Evolutionary conservation across 2,113 vertebrate genomes (phyloP).

Genomic region (Indicator indicator): DNA sequence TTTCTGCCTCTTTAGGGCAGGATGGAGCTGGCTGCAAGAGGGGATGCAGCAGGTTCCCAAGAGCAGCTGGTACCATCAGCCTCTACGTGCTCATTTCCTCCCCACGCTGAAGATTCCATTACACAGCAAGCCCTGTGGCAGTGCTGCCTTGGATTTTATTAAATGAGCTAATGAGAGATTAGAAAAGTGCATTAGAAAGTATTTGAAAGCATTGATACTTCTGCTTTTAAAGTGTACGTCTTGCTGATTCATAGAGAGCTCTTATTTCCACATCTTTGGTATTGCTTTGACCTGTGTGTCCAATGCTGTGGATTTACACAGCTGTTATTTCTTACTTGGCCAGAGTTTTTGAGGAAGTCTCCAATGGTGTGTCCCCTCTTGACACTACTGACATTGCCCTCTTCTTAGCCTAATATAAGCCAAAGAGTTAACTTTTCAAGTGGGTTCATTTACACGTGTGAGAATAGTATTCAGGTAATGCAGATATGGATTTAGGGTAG

Average conservation of each 20-base stretch:
- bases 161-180: neutral
- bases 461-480: neutral
- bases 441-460: neutral
- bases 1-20: neutral
- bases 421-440: neutral
- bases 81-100: neutral
- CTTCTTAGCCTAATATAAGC: neutral
- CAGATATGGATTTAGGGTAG: neutral
- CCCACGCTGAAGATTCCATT: neutral
- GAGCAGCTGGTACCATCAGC: neutral
- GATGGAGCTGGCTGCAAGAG: neutral
- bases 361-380: neutral
- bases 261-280: neutral
- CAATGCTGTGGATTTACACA: neutral
- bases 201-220: neutral
- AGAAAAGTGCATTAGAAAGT: neutral
- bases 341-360: neutral
- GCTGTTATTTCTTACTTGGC: neutral
- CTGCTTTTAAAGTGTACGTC: neutral
- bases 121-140: neutral
- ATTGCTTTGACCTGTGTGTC: neutral
- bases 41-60: neutral
- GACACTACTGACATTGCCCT: neutral
- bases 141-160: neutral
- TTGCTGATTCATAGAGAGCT: neutral